Base-by-base conservation (phyloP, 2,113 vertebrate genomes). In the Pachypanchax playfairii region DNA sequence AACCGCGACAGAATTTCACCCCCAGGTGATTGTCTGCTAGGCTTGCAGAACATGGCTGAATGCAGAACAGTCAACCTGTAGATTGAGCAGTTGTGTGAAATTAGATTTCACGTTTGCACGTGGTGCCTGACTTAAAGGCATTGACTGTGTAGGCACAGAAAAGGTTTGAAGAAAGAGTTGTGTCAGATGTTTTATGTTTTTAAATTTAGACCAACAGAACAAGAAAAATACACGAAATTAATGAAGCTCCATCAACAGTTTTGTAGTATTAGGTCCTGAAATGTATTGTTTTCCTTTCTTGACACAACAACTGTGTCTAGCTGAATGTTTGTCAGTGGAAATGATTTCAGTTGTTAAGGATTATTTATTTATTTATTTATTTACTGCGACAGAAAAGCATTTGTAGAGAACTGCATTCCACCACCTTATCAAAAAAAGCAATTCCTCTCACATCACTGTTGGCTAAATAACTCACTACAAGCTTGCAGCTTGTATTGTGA, bases 61-160 rank as follows among this genome's bases (percentile, higher is more conserved):
- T 38, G 70, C 72, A 62, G 38, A 70, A 52, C 15, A 39, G 24
- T 65, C 47, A 53, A 31, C 42, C 60, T 43, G 29, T 48, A 44
- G n/a, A 54, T 43, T 26, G 39, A 72, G 31, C 41, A 42, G 47
- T 39, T 68, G 52, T 64, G 52, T 67, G 43, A 53, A 71, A 60
- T 49, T 42, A 31, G 38, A 75, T 75, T 68, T 72, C 22, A 53
- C 26, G 46, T 58, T 28, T 22, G 6, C 50, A 44, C 42, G 52
- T 41, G 49, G 44, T 51, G 29, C 14, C 47, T 22, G 36, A 67
- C 49, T 29, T 31, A 61, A 62, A 61, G 17, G 15, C 44, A 43
- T 60, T 67, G 24, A 20, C 24, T 46, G 38, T 26, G 7, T 26
- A 33, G 20, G 33, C 15, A 46, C 25, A 63, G 29, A 6, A 13